Base-by-base conservation (phyloP, 2,888 invertebrate species). In the Limnephilus auricula region DNA sequence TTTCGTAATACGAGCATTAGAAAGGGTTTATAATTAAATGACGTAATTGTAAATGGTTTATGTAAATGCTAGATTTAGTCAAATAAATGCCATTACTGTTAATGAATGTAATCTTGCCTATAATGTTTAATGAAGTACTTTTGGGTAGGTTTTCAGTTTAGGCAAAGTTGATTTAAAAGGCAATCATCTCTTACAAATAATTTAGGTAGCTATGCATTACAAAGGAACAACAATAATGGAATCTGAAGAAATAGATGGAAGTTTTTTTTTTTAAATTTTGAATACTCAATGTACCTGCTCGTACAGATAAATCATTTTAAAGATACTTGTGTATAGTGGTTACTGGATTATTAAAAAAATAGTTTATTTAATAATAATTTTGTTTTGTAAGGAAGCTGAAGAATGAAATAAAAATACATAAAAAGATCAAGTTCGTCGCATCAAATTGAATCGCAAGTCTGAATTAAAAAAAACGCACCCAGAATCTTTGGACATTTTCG, bases 21-120 rank as follows among this genome's bases (percentile, higher is more conserved):
- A 50, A 86, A 86, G 50, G 86, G 86, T n/a, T 86, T 86, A 50
- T 50, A 65, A 65, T 86, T n/a, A 65, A 65, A n/a, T 65, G 25
- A 65, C 65, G 31, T 31, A 45, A 86, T 31, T n/a, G 12, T 37
- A 34, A 37, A 37, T 85, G 37, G n/a, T 25, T 25, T 40, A 85
- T 85, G 82, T 85, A 85, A 37, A 37, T 85, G 40, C 37, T 85
- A 85, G 85, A 37, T 45, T n/a, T 85, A 82, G 82, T 82, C 34
- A 85, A 85, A 37, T 40, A 45, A 84, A 40, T 40, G 85, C 45
- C 85, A 85, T 45, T 86, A 86, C 31, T 86, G 30, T 85, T 30
- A 85, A 40, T 85, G 32, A 65, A 65, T 31, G 31, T 65, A 86
- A 86, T n/a, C 30, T 34, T 31, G 45, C 40, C 45, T 86, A 50